Evolutionary conservation across 2,113 vertebrate species (phyloP).

Genomic region (Gymnobelideus leadbeateri): DNA sequence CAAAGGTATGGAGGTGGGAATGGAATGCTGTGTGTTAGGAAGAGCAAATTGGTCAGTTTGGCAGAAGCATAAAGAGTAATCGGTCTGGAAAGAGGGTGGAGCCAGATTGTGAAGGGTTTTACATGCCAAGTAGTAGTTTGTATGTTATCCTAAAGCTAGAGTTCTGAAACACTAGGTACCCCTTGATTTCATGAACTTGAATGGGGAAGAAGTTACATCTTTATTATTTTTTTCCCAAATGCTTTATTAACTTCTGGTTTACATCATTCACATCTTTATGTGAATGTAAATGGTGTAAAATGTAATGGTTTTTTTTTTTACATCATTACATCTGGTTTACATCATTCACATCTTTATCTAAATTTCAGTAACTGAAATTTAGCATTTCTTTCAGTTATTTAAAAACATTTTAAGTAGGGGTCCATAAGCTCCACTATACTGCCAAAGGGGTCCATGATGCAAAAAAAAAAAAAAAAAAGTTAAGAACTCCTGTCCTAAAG

Average conservation of each 20-base stretch:
- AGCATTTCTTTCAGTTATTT: neutral
- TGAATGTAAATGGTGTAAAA: no score
- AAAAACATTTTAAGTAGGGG: neutral
- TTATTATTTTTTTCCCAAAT: no score
- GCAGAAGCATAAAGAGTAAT: neutral
- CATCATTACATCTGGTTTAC: no score
- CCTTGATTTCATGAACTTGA: neutral
- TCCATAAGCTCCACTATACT: no score
- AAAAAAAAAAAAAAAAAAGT: no score
- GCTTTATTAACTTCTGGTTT: no score
- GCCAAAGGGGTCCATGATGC: no score
- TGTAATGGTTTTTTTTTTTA: no score
- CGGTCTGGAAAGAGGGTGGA: neutral
- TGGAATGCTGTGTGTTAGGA: neutral
- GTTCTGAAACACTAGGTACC: neutral
- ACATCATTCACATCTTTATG: no score
- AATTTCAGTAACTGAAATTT: neutral
- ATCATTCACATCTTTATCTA: no score
- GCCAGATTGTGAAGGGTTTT: neutral
- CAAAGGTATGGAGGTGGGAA: neutral
- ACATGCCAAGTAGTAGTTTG: neutral
- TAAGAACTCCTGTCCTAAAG: no score
- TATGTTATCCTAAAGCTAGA: neutral
- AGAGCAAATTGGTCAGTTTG: neutral
- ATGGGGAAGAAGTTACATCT: neutral